Percentiles rank a stretch among this genome's conserved stretches.
Evolutionary conservation across 2,113 vertebrate species (phyloP).

Genomic region (Tamias sibiricus): DNA sequence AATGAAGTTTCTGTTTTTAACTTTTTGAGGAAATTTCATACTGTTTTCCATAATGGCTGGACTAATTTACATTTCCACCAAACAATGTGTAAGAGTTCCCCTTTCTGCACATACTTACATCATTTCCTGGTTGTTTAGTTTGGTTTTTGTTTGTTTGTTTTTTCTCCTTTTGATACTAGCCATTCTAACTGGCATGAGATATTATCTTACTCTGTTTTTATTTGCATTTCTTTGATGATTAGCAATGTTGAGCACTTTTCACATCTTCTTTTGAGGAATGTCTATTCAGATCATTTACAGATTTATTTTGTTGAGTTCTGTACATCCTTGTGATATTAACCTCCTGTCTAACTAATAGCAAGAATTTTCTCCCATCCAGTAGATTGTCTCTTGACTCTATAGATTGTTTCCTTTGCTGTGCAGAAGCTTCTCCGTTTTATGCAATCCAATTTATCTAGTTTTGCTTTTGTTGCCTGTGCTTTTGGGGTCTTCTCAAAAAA

Average conservation of each 20-base stretch:
- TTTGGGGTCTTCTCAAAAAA: neutral
- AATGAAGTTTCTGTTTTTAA: too few relatives aligned
- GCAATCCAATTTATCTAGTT: neutral
- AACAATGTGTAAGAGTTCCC: neutral
- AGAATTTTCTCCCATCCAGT: neutral
- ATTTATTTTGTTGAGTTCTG: neutral
- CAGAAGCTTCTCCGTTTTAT: neutral
- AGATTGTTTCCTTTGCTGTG: neutral
- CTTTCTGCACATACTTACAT: neutral
- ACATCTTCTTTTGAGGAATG: neutral
- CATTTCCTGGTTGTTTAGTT: neutral
- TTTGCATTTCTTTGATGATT: neutral
- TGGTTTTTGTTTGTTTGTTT: neutral
- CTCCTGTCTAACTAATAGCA: neutral
- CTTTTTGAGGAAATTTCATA: too few relatives aligned
- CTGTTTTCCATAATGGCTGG: neutral
- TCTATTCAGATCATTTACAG: neutral
- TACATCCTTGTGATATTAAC: neutral
- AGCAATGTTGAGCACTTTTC: neutral
- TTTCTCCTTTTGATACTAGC: neutral
- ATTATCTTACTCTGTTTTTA: neutral
- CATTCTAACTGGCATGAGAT: neutral
- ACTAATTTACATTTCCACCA: neutral
- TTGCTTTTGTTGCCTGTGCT: neutral
- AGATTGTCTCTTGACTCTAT: neutral